Percentiles rank a stretch among this genome's conserved stretches.
phyloP scores from a whole-genome alignment of 53 echinoderm and acorn worm species.

The Holothuria scabra region DNA sequence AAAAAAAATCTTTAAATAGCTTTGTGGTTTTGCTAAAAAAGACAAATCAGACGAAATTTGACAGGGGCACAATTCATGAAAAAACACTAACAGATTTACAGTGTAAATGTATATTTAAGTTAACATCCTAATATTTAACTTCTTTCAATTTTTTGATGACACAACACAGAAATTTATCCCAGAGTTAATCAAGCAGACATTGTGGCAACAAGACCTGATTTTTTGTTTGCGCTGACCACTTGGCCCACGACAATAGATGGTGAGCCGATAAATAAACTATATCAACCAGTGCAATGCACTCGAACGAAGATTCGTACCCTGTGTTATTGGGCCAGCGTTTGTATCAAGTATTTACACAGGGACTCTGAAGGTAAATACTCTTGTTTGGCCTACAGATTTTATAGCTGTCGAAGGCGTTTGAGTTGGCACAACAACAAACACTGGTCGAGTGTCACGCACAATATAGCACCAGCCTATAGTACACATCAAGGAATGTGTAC shows the following conservation, averaged over 20 bases:
- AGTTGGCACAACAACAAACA: conserved; percentile 42
- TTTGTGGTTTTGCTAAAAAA: too few species aligned
- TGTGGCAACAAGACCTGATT: conserved; percentile 11
- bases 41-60: too few species aligned
- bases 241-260: conserved; percentile 23
- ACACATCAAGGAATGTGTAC: too few species aligned
- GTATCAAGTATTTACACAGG: conserved; percentile 61
- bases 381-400: conserved; percentile 31
- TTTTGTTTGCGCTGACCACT: conserved; percentile 22
- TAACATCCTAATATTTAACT: conserved; percentile 14
- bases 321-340: conserved; percentile 38
- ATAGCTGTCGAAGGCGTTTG: conserved; percentile 19
- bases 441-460: conserved; percentile 2
- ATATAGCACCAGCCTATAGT: conserved; percentile 24
- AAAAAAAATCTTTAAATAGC: too few species aligned
- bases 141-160: conserved; percentile 8
- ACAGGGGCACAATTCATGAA: not conserved
- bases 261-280: conserved; percentile 21
- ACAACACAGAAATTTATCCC: not conserved
- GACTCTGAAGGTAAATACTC: conserved; percentile 52
- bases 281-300: conserved; percentile 26
- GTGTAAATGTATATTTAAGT: conserved; percentile 1
- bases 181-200: conserved; percentile 28
- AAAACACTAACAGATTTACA: conserved; percentile 25
- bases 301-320: not conserved